Conservation (phyloP, 92 coral and sea anemone genomes). For the Micromussa lordhowensis region DNA sequence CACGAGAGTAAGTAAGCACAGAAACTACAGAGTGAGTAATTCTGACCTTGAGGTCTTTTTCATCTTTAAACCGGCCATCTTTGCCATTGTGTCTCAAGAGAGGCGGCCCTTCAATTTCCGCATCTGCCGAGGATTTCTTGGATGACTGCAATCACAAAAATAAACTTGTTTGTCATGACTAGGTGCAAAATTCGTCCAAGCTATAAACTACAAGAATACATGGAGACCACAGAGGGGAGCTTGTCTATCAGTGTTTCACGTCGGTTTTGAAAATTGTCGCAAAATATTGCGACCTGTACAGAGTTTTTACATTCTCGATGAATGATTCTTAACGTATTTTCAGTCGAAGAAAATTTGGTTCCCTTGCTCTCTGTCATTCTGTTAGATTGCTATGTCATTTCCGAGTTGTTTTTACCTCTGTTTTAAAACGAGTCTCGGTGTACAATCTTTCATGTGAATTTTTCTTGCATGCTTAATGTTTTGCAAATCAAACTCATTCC, state of each 20-base stretch:
- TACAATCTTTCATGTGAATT: no score
- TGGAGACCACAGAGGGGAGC: background rate
- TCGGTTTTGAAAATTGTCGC: no score
- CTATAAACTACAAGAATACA: background rate
- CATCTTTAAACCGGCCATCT: constrained; percentile 90
- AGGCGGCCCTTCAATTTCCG: constrained; percentile 84
- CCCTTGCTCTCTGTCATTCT: no score
- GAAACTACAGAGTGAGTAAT: background rate
- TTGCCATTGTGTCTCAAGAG: constrained; percentile 81
- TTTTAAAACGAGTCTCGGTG: no score
- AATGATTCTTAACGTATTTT: no score
- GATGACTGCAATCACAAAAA: constrained; percentile 43
- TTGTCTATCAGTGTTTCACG: background rate
- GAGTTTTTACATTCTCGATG: no score
- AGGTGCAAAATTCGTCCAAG: background rate
- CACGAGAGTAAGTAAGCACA: background rate
- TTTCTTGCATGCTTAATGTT: no score
- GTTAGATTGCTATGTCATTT: no score
- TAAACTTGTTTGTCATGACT: background rate
- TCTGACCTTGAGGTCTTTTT: constrained; percentile 87
- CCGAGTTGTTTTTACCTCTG: no score
- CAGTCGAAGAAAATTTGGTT: no score
- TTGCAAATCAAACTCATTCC: no score
- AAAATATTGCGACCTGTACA: no score
- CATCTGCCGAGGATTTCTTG: constrained; percentile 55